These are phyloP conservation scores for Troides aeacus DNA, from an alignment of 2,888 invertebrate species.

Conservation along the genomic window DNA sequence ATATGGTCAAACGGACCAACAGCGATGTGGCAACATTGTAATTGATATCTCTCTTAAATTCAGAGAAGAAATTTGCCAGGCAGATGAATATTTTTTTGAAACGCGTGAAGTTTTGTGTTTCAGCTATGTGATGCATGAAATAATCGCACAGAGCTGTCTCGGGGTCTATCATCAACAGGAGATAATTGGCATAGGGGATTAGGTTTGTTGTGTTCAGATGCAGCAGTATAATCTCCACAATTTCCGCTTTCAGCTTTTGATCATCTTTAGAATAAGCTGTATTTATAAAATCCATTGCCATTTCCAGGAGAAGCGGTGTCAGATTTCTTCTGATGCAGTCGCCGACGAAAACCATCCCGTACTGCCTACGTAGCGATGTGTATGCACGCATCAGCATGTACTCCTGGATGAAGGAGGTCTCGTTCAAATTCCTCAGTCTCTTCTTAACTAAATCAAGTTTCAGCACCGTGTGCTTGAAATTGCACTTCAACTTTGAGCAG, in stretches of 20 bases:
- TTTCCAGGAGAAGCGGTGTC: slow-evolving; percentile 52
- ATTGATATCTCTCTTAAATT: slow-evolving; percentile 41
- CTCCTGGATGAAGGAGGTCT: slow-evolving; percentile 51
- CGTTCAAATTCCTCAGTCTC: slow-evolving; percentile 38
- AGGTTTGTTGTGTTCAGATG: slow-evolving; percentile 53
- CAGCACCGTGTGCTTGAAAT: slow-evolving; percentile 44
- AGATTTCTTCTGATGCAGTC: slow-evolving; percentile 51
- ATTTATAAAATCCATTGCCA: slow-evolving; percentile 49
- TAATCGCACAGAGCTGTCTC: slow-evolving; percentile 48
- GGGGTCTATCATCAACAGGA: slow-evolving; percentile 36
- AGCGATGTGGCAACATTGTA: slow-evolving; percentile 48
- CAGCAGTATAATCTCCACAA: slow-evolving; percentile 49
- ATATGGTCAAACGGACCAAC: slow-evolving; percentile 59
- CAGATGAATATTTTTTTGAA: slow-evolving; percentile 60
- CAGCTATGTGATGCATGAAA: slow-evolving; percentile 53
- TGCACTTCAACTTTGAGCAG: slow-evolving; percentile 49
- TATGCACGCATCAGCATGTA: slow-evolving; percentile 46
- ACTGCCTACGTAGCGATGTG: slow-evolving; percentile 41
- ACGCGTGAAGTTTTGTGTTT: slow-evolving; percentile 63
- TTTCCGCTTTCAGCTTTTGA: slow-evolving; percentile 35
- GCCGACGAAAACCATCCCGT: slow-evolving; percentile 46
- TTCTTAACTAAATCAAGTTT: slow-evolving; percentile 31
- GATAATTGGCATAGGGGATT: slow-evolving; percentile 44
- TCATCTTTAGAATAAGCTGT: slow-evolving; percentile 39
- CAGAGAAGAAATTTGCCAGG: slow-evolving; percentile 50